These are phyloP conservation scores for Rousettus leschenaultii DNA, from an alignment of 2,113 vertebrate genomes.

Conservation along the genomic window DNA sequence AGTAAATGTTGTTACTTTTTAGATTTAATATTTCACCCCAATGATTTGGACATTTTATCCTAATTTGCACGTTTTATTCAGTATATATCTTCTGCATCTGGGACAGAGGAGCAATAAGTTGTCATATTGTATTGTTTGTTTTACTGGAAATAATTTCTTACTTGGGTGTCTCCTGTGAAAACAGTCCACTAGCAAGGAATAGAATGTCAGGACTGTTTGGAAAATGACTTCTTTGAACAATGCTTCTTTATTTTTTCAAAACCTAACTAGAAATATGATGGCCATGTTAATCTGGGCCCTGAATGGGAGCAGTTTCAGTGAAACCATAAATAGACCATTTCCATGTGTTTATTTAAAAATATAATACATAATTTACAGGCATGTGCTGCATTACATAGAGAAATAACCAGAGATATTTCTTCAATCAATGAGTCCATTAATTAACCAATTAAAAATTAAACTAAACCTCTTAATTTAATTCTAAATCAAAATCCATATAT, in stretches of 20 bases:
- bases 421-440: not conserved
- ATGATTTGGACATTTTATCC: not conserved
- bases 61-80: not conserved
- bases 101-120: not conserved
- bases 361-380: not conserved
- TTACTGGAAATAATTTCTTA: not conserved
- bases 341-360: not conserved
- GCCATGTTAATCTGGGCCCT: not conserved
- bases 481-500: not conserved
- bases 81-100: not conserved
- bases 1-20: not conserved
- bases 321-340: not conserved
- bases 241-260: not conserved
- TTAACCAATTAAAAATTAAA: not conserved
- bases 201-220: not conserved
- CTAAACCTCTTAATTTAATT: not conserved
- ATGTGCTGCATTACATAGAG: not conserved
- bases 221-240: not conserved
- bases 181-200: not conserved
- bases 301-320: not conserved
- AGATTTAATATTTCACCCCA: not conserved
- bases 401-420: not conserved
- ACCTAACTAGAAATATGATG: not conserved
- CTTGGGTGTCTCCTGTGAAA: not conserved
- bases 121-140: not conserved